Base-by-base conservation (phyloP, 2,888 invertebrate genomes). In the Melanostoma scalare region DNA sequence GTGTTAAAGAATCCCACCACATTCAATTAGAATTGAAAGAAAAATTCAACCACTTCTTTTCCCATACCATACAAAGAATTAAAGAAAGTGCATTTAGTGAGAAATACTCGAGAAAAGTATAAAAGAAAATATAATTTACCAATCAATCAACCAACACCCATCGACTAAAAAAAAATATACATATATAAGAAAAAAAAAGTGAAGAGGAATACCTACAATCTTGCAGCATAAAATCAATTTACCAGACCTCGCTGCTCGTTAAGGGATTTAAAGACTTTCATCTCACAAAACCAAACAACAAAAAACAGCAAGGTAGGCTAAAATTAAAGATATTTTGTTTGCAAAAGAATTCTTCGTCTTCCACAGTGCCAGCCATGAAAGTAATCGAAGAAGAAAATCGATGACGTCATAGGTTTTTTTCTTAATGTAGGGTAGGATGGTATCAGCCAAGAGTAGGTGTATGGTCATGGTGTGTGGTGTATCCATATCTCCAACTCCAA, bases 141-240 rank as follows among this genome's bases (percentile, higher is more conserved):
- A 76, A 76, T 72, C 76, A 81, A 76, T 76, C 53, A 76, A 82
- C 82, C 82, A 82, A 82, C 82, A 82, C 82, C 82, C 77, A 77
- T 63, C 72, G 68, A 77, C 75, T 67, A 52, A 67, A 30, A 60
- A 52, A 63, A 38, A 50, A 63, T 63, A n/a, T n/a, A n/a, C n/a
- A 63, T 50, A 38, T 50, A 31, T 31, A 35, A 31, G 6, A 31
- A 9, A 78, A 53, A 60, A 73, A 73, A 50, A 48, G 46, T 55
- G 30, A 38, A 76, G 48, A 67, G 72, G 72, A 72, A 82, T 82
- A 77, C 63, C 63, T 63, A 63, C 81, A 73, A 76, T 76, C 63
- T 55, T 68, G 61, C 33, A 53, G 38, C 40, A 72, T 55, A 81
- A 81, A 81, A 81, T 72, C 76, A 81, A 82, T 77, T 77, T 33